phyloP scores from a whole-genome alignment of 2,113 vertebrate genomes.

The Neofelis nebulosa region DNA sequence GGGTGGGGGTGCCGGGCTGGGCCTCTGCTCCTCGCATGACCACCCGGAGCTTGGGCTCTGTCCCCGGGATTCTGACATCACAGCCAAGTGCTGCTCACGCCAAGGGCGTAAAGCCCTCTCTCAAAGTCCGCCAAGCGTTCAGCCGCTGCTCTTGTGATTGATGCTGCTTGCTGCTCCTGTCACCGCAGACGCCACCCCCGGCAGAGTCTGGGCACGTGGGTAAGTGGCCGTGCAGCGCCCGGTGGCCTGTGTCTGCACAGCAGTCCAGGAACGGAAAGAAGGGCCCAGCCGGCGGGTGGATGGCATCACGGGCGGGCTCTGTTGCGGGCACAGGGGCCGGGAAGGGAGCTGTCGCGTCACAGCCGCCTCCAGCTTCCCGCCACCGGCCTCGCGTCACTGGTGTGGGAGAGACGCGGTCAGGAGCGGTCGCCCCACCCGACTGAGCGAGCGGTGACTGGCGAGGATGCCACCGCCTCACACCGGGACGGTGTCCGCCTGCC shows the following conservation, averaged over 20 bases:
- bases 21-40: fast-evolving
- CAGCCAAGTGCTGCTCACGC: background rate
- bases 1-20: background rate
- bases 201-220: fast-evolving
- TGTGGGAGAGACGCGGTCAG: background rate
- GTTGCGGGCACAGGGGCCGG: background rate
- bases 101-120: background rate
- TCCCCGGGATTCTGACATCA: background rate
- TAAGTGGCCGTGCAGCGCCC: background rate
- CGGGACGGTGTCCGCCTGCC: fast-evolving
- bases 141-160: fast-evolving
- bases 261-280: background rate
- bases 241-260: fast-evolving
- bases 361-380: background rate
- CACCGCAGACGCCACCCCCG: fast-evolving
- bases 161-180: background rate
- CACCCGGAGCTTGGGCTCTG: no score
- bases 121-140: background rate
- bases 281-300: fast-evolving
- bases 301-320: background rate
- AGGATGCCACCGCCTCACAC: fast-evolving
- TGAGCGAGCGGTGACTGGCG: no score
- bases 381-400: fast-evolving
- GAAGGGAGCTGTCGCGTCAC: fast-evolving
- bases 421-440: background rate